Conservation (phyloP, 1,140 invertebrate genomes). For the Olivierus martensii region DNA sequence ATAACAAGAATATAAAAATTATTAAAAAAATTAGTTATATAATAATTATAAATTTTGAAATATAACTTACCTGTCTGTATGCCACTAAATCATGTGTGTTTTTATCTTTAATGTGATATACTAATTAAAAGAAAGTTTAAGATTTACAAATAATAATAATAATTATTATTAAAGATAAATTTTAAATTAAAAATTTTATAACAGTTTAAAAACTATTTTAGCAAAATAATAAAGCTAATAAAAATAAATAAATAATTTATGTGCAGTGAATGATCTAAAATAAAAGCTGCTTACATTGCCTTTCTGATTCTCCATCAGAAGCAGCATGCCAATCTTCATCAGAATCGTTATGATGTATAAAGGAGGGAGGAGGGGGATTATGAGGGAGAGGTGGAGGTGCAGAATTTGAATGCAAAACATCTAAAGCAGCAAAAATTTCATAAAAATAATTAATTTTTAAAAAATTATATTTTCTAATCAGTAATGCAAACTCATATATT, state of each 20-base stretch:
- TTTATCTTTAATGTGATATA: constrained; percentile 2
- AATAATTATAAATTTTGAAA: neutral
- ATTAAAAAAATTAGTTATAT: neutral
- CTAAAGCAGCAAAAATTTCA: neutral
- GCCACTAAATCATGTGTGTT: constrained; percentile 1
- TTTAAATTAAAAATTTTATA: neutral
- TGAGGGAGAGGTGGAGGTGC: constrained; percentile 13
- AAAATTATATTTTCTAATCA: neutral
- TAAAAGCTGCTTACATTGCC: constrained; percentile 7
- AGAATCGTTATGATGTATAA: constrained; percentile 4
- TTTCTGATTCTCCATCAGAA: constrained; percentile 13
- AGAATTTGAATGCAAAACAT: constrained; percentile 3
- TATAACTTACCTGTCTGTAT: constrained; percentile 5
- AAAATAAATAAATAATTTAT: neutral
- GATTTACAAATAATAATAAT: neutral
- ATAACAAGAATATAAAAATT: neutral
- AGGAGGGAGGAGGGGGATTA: constrained; percentile 11
- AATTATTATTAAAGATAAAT: neutral
- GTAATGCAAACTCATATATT: neutral
- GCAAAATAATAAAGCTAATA: neutral
- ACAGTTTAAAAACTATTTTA: neutral
- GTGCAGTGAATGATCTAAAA: neutral
- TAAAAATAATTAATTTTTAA: neutral
- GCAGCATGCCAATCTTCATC: constrained; percentile 13
- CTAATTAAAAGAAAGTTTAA: neutral